Evolutionary conservation across 2,888 invertebrate genomes (phyloP), one percentile per base, ranked within the genome.

Genomic region (Augiades crinisus): DNA sequence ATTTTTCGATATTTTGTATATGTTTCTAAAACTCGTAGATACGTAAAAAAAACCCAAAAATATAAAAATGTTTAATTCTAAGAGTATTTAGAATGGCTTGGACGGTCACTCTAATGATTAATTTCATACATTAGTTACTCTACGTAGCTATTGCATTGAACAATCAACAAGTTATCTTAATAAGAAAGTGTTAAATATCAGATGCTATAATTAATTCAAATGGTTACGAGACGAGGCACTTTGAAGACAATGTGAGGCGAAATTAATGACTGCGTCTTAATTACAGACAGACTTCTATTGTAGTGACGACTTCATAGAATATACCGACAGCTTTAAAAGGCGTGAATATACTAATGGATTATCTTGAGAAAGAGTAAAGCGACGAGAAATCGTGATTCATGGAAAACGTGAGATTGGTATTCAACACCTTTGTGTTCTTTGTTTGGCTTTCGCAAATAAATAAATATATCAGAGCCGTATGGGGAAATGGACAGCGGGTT

Each of bases 401-500:
- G 56, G 47, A 56, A 60, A 56, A 54, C 52, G 45, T 24, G 19
- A 46, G 27, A 47, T 6, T 21, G 12, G 31, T 21, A 5, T 47
- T 19, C n/a, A 52, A 40, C 53, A 50, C 54, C 57, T 54, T 54
- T 57, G 59, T 57, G 59, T 63, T 62, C 62, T 64, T 50, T 31
- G 38, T 47, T 59, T 63, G 58, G 59, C 68, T 70, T 73, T 73
- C 62, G 63, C 71, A 70, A 63, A 69, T 62, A 70, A 63, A 69
- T 62, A 62, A 65, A 71, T 65, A 66, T 58, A 62, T 64, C 53
- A 62, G 59, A 55, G 53, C 59, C 53, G 47, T 58, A 67, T 63
- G 60, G 63, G 70, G 67, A 69, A 72, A 66, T 61, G 68, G 66
- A 67, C 71, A 65, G 71, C 72, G 64, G 54, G 65, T 78, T 76